These are phyloP conservation scores for Vultur gryphus DNA, from an alignment of 2,797 vertebrate genomes.

Conservation along the genomic window DNA sequence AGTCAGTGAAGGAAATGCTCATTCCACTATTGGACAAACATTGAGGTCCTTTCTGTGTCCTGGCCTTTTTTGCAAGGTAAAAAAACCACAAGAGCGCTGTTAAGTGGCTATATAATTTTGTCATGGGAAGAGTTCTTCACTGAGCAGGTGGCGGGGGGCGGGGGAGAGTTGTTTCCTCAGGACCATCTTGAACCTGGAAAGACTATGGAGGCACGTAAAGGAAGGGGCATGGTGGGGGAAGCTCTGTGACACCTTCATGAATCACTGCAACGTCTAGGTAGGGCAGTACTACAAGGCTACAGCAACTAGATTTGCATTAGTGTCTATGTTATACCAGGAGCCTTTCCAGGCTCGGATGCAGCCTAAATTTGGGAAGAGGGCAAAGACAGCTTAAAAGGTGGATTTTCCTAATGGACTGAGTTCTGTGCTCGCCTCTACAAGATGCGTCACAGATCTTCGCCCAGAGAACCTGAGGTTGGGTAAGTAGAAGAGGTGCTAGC, in stretches of 20 bases:
- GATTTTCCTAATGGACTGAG: background rate
- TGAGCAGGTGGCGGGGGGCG: background rate
- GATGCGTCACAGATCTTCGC: background rate
- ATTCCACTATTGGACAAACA: background rate
- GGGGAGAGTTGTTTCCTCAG: background rate
- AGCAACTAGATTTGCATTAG: background rate
- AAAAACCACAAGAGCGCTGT: background rate
- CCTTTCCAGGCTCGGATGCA: background rate
- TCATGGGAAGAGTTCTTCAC: background rate
- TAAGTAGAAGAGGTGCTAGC: background rate
- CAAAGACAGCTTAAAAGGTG: background rate
- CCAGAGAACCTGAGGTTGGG: background rate
- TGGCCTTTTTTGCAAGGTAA: background rate
- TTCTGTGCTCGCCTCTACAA: background rate
- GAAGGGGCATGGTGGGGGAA: background rate
- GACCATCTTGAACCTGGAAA: background rate
- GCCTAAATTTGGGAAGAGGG: background rate
- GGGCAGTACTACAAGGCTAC: background rate
- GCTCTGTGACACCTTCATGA: background rate
- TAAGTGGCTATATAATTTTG: background rate
- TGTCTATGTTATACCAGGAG: background rate
- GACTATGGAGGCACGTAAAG: background rate
- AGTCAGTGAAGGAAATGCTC: background rate
- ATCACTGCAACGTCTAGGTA: background rate
- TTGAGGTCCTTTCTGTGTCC: background rate